Percentiles rank a stretch among this genome's conserved stretches.
Conservation (phyloP, 2,888 invertebrate genomes). For the Autographa gamma region DNA sequence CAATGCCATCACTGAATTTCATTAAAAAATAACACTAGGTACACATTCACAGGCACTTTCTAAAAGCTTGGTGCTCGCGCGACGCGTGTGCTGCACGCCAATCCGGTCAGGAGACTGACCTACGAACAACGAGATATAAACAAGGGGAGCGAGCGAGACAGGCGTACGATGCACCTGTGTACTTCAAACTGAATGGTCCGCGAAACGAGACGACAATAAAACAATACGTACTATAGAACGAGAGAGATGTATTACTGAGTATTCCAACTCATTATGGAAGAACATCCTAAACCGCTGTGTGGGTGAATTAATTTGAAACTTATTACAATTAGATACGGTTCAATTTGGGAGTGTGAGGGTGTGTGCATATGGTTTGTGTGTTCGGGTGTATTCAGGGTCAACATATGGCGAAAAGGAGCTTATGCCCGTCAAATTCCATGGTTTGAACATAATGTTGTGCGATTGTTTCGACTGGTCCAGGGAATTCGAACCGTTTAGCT, state of each 20-base stretch:
- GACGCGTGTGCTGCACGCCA: slow-evolving; percentile 69
- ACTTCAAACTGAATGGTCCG: slow-evolving; percentile 83
- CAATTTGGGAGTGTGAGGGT: slow-evolving; percentile 27
- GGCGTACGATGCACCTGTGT: slow-evolving; percentile 82
- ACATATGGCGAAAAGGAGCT: slow-evolving; percentile 84
- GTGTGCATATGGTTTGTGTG: slow-evolving; percentile 57
- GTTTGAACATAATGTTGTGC: slow-evolving; percentile 63
- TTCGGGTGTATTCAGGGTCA: slow-evolving; percentile 84
- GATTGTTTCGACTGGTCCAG: slow-evolving; percentile 44
- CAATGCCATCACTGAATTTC: slow-evolving; percentile 62
- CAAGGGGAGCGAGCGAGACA: slow-evolving; percentile 79
- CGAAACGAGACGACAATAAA: slow-evolving; percentile 79
- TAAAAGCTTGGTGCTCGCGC: slow-evolving; percentile 55
- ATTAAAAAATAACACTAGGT: slow-evolving; percentile 54
- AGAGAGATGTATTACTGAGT: slow-evolving; percentile 69
- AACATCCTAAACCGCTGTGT: slow-evolving; percentile 63
- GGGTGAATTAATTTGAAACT: slow-evolving; percentile 48
- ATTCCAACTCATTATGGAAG: slow-evolving; percentile 36
- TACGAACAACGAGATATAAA: slow-evolving; percentile 66
- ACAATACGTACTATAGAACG: slow-evolving; percentile 78
- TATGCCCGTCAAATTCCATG: slow-evolving; percentile 78
- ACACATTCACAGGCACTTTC: slow-evolving; percentile 71
- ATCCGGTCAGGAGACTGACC: slow-evolving; percentile 76
- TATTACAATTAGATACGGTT: slow-evolving; percentile 29
- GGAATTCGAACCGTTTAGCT: slow-evolving; percentile 21